These are phyloP conservation scores for Acanthosepion esculentum DNA, from an alignment of 2,888 invertebrate species.

Conservation along the genomic window DNA sequence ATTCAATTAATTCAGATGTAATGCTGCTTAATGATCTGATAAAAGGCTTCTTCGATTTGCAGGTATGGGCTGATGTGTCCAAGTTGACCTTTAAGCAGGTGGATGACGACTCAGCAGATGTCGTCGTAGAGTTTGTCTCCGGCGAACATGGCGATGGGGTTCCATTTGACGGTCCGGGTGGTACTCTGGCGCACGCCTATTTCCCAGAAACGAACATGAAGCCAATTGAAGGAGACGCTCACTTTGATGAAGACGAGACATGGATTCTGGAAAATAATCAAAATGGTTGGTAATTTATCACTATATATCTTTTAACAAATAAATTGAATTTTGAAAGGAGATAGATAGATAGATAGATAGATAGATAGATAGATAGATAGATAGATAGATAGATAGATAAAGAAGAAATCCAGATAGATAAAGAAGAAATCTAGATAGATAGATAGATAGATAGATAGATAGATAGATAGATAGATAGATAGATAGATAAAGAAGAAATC, in stretches of 20 bases:
- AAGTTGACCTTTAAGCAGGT: constrained; percentile 40
- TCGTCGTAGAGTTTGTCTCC: constrained; percentile 45
- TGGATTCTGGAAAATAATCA: neutral
- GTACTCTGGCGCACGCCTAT: neutral
- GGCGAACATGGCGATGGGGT: constrained; percentile 73
- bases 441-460: neutral
- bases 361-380: neutral
- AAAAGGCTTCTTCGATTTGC: neutral
- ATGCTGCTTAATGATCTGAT: no score
- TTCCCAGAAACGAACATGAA: neutral
- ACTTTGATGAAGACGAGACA: constrained; percentile 44
- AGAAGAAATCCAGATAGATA: no score
- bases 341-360: no score
- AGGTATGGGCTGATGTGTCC: constrained; percentile 49
- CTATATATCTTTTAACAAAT: neutral
- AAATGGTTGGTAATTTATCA: constrained; percentile 25
- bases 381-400: neutral
- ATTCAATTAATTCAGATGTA: no score
- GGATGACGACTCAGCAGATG: constrained; percentile 44
- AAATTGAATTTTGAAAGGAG: neutral
- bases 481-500: neutral
- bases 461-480: neutral
- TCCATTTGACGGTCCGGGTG: constrained; percentile 91
- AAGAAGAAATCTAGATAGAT: no score
- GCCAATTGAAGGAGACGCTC: neutral